phyloP scores from a whole-genome alignment of 2,113 vertebrate species.

The Microtus richardsoni region DNA sequence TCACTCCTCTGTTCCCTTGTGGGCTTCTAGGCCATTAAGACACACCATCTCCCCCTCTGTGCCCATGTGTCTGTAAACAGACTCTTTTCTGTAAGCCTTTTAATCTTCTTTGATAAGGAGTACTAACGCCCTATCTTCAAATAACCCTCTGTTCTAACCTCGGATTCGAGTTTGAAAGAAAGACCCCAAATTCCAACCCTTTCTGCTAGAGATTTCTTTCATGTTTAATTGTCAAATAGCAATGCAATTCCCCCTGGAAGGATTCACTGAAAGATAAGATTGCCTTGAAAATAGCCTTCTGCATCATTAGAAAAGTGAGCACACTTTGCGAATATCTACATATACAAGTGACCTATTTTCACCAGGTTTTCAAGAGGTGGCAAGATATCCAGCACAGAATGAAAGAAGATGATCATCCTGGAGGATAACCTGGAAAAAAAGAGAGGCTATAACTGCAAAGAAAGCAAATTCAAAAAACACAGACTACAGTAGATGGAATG shows the following conservation, averaged over 20 bases:
- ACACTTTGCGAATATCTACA: no score
- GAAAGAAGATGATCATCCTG: background rate
- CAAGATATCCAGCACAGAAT: background rate
- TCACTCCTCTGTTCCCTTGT: conserved; percentile 66
- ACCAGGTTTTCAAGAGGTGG: background rate
- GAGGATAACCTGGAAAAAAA: background rate
- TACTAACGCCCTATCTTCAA: conserved; percentile 1
- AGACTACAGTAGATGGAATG: background rate
- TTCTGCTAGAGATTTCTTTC: background rate
- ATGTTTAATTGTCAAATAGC: background rate
- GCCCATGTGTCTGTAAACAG: conserved; percentile 24
- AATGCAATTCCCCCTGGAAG: background rate
- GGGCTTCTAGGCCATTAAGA: conserved; percentile 46
- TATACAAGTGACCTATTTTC: background rate
- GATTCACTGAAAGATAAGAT: background rate
- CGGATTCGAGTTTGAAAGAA: background rate
- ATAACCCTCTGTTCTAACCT: conserved; percentile 8
- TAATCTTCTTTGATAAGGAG: background rate
- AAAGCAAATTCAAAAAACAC: background rate
- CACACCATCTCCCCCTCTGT: conserved; percentile 10
- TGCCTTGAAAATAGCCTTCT: background rate
- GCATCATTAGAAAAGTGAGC: background rate
- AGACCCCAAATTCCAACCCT: background rate
- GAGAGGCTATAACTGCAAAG: background rate
- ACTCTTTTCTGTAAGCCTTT: conserved; percentile 18